Base-by-base conservation (phyloP, 2,888 invertebrate species). In the Mimachlamys varia region DNA sequence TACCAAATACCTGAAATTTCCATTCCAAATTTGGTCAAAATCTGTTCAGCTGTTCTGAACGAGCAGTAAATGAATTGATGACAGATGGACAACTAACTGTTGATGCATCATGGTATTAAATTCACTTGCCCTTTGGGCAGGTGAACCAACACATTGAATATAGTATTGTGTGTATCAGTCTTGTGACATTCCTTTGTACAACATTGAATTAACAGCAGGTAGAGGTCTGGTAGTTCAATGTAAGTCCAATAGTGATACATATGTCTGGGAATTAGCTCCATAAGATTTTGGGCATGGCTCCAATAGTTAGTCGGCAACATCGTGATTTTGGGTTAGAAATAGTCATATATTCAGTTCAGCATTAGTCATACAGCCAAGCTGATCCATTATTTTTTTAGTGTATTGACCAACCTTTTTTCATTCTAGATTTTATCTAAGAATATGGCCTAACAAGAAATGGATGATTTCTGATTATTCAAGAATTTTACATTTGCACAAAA, bases 281-380 rank as follows among this genome's bases (percentile, higher is more conserved):
- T 17, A 76, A 76, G 76, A 76, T 76, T 76, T 3, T 76, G 76
- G 76, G 76, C 76, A 76, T 76, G 27, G 27, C 33, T 27, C 76
- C 76, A 76, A 76, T 10, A 76, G 27, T 76, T 76, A 76, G 76
- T 27, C 33, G 76, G 76, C 76, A 76, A 76, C 76, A 76, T 76
- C 27, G 27, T 33, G 76, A 76, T 76, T 76, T 76, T 33, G 5
- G 76, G 76, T 33, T 22, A 76, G 76, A 76, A 76, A 76, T 76
- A 33, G 76, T 76, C 76, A 76, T 76, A 33, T 76, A 27, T 76
- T 76, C 76, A 27, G 76, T 27, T 27, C 12, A 76, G 62, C 10
- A 62, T 62, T 62, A 62, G 76, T 76, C 76, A 76, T 76, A 76
- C 33, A 33, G 12, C 2, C 17, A 76, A 27, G 27, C 22, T 76